A percentile compares a stretch with the other conserved stretches of the same genome.
phyloP scores from a whole-genome alignment of 1,140 invertebrate species.

The Venustaconcha ellipsiformis region DNA sequence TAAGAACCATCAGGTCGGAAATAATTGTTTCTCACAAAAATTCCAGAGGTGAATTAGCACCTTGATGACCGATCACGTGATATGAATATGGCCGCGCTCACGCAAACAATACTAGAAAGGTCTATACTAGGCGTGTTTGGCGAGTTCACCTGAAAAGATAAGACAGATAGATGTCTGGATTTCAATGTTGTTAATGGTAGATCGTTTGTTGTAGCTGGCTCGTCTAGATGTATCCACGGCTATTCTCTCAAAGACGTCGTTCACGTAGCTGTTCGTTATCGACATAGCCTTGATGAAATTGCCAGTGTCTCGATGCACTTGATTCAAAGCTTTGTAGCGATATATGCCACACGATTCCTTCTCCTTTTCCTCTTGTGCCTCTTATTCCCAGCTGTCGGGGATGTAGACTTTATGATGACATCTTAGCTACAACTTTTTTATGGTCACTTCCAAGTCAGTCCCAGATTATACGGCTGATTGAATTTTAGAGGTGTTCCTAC shows the following conservation, averaged over 20 bases:
- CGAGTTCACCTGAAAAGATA: too few relatives aligned
- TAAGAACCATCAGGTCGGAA: too few relatives aligned
- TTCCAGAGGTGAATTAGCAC: too few relatives aligned
- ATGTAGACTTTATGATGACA: conserved; percentile 16
- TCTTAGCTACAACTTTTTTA: neutral
- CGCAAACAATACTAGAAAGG: too few relatives aligned
- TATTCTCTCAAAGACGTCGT: conserved; percentile 70
- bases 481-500: too few relatives aligned
- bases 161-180: too few relatives aligned
- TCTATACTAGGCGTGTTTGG: too few relatives aligned
- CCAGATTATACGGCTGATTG: too few relatives aligned
- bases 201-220: conserved; percentile 63
- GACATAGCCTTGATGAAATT: conserved; percentile 72
- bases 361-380: conserved; percentile 25
- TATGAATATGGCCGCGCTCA: too few relatives aligned
- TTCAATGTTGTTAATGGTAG: conserved; percentile 6
- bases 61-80: too few relatives aligned
- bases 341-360: conserved; percentile 80
- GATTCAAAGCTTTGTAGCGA: conserved; percentile 80
- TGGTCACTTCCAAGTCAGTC: too few relatives aligned
- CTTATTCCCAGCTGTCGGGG: conserved; percentile 8
- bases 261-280: conserved; percentile 69
- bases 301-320: conserved; percentile 79
- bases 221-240: conserved; percentile 64
- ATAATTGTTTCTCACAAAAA: too few relatives aligned